Conservation (phyloP, 1,140 invertebrate species). For the Sarcophaga bullata region DNA sequence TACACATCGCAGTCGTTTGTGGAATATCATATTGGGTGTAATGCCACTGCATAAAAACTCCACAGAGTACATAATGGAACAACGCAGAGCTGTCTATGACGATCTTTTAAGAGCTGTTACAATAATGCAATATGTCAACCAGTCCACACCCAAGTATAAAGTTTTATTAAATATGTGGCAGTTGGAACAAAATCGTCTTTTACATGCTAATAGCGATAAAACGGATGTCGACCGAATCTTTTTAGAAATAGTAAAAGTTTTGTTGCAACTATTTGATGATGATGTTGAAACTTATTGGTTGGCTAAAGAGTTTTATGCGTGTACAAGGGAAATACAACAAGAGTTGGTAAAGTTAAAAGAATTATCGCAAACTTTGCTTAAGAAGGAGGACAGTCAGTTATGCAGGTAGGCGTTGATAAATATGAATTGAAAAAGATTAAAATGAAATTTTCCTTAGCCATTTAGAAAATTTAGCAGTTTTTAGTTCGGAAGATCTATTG, state of each 20-base stretch:
- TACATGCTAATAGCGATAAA: constrained; percentile 58
- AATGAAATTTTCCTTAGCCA: constrained; percentile 65
- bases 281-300: constrained; percentile 84
- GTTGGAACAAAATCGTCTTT: constrained; percentile 73
- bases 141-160: constrained; percentile 69
- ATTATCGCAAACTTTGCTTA: constrained; percentile 72
- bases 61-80: constrained; percentile 77
- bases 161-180: constrained; percentile 81
- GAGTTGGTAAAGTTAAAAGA: constrained; percentile 75
- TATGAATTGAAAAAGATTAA: constrained; percentile 9
- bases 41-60: constrained; percentile 77
- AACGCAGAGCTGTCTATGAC: constrained; percentile 78
- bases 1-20: constrained; percentile 82
- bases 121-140: constrained; percentile 70
- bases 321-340: constrained; percentile 72
- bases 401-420: constrained; percentile 67
- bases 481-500: constrained; percentile 71
- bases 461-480: constrained; percentile 69
- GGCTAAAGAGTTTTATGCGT: constrained; percentile 76
- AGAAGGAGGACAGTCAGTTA: constrained; percentile 77
- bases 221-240: constrained; percentile 69
- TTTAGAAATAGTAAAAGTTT: constrained; percentile 74
- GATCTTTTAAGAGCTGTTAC: constrained; percentile 78
- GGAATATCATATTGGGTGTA: constrained; percentile 82
- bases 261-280: constrained; percentile 76